phyloP scores from a whole-genome alignment of 2,888 invertebrate species.

The Nymphalis c-album region DNA sequence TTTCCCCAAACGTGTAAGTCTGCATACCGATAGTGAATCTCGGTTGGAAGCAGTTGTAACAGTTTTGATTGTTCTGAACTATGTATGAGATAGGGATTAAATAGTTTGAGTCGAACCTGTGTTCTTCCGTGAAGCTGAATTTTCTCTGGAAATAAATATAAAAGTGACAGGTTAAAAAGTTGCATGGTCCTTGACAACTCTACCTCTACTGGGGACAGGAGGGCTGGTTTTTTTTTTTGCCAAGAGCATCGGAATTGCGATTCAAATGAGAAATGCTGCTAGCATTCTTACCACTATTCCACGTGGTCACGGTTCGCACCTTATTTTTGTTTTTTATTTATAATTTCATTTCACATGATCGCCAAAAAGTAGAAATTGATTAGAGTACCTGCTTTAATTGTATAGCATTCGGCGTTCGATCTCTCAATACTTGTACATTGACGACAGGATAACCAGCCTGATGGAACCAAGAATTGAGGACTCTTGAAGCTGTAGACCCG shows the following conservation, averaged over 20 bases:
- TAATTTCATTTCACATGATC: too few species aligned
- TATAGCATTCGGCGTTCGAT: conserved; percentile 62
- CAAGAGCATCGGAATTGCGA: too few species aligned
- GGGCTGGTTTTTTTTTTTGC: too few species aligned
- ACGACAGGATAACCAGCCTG: conserved; percentile 85
- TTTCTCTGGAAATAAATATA: conserved; percentile 51
- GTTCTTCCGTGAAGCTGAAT: conserved; percentile 57
- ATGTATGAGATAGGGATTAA: conserved; percentile 70
- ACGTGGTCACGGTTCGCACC: too few species aligned
- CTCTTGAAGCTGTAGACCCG: conserved; percentile 67
- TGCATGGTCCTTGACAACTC: too few species aligned
- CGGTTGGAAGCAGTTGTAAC: conserved; percentile 69
- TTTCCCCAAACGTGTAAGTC: conserved; percentile 68
- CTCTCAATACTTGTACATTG: conserved; percentile 71
- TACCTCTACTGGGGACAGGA: too few species aligned
- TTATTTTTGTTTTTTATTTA: too few species aligned
- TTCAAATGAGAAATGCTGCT: too few species aligned
- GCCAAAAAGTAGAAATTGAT: neutral
- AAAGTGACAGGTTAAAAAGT: too few species aligned
- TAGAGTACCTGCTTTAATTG: conserved; percentile 64
- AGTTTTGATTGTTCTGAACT: conserved; percentile 63
- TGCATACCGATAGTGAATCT: conserved; percentile 64
- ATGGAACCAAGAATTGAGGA: conserved; percentile 84
- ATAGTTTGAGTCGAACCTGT: conserved; percentile 58
- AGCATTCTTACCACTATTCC: too few species aligned